Percentiles rank a stretch among this genome's conserved stretches.
Conservation (phyloP, 2,888 invertebrate species). For the Hylaea fasciaria region DNA sequence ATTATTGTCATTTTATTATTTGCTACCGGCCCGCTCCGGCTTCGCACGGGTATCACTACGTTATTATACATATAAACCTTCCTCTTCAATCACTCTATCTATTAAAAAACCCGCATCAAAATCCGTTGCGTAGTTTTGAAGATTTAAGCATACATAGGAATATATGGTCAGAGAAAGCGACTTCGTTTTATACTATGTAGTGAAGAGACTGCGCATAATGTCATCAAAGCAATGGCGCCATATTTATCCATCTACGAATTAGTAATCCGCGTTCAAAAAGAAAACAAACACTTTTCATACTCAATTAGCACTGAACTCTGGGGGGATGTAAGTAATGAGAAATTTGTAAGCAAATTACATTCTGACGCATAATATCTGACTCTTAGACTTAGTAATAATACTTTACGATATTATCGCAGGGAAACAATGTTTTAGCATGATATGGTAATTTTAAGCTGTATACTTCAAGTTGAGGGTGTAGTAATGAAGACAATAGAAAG, state of each 20-base stretch:
- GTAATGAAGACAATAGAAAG: background rate
- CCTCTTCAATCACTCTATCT: too few relatives aligned
- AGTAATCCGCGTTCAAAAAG: conserved; percentile 2
- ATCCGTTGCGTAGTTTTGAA: too few relatives aligned
- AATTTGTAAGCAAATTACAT: conserved; percentile 51
- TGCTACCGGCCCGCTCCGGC: too few relatives aligned
- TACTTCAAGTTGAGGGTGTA: background rate
- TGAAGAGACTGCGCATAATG: too few relatives aligned
- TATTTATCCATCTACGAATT: too few relatives aligned
- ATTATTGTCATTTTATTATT: too few relatives aligned
- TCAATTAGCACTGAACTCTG: conserved; percentile 45
- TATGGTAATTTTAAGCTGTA: conserved; percentile 21
- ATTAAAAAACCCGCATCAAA: too few relatives aligned
- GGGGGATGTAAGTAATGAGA: conserved; percentile 39
- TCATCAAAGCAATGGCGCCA: background rate
- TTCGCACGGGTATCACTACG: too few relatives aligned
- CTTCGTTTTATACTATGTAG: too few relatives aligned
- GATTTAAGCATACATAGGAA: too few relatives aligned
- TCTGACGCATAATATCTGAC: conserved; percentile 43
- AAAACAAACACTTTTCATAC: conserved; percentile 18
- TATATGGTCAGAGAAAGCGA: too few relatives aligned
- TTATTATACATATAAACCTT: too few relatives aligned
- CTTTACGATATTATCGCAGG: conserved; percentile 30
- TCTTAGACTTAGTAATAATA: conserved; percentile 44
- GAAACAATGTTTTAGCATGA: conserved; percentile 21